Conservation (phyloP, 2,888 invertebrate genomes). For the Calameuta pallipes region DNA sequence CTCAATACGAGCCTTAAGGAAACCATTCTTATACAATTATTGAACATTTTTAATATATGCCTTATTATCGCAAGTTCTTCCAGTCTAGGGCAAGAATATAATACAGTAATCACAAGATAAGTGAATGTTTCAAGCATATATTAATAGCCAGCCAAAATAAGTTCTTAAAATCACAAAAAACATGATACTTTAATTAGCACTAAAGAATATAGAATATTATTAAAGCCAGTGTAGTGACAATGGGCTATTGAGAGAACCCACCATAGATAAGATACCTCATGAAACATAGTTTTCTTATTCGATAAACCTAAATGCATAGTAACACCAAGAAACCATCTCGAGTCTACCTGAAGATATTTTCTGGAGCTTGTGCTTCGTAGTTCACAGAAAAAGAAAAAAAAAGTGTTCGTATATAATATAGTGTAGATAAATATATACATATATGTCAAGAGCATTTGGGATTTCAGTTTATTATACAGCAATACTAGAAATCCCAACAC, state of each 20-base stretch:
- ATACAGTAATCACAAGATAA: neutral
- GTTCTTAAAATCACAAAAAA: neutral
- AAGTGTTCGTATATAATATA: neutral
- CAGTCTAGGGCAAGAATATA: neutral
- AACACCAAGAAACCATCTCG: neutral
- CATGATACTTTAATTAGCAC: neutral
- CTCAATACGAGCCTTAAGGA: neutral
- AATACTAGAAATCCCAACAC: neutral
- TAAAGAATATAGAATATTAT: neutral
- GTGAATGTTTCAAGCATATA: neutral
- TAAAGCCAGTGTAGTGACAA: neutral
- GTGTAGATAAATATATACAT: neutral
- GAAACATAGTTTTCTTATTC: neutral
- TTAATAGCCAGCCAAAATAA: neutral
- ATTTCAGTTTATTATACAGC: neutral
- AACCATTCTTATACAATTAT: neutral
- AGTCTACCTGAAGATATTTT: neutral
- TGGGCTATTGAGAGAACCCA: neutral
- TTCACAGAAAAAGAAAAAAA: neutral
- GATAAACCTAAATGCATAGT: neutral
- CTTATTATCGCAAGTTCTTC: neutral
- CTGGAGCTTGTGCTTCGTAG: neutral
- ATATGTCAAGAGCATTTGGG: neutral
- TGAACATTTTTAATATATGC: neutral
- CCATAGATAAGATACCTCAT: neutral